A percentile compares a stretch with the other conserved stretches of the same genome.
Evolutionary conservation across 2,888 invertebrate genomes (phyloP).

Genomic region (Schrankia costaestrigalis): DNA sequence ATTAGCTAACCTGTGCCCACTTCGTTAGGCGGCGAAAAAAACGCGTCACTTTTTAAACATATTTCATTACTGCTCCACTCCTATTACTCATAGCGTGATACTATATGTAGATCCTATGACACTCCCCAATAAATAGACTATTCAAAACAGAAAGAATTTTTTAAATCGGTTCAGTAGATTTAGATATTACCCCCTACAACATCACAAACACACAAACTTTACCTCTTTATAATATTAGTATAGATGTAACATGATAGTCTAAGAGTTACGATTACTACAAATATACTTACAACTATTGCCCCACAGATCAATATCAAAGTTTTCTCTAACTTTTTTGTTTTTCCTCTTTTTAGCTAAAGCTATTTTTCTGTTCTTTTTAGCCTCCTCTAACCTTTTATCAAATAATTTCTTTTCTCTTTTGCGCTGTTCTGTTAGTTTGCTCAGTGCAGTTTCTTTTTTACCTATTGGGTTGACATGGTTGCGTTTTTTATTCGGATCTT

Average conservation of each 20-base stretch:
- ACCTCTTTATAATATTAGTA: too few species aligned
- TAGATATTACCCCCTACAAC: too few species aligned
- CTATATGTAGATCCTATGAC: too few species aligned
- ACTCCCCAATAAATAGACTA: too few species aligned
- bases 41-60: too few species aligned
- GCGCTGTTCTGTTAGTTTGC: constrained; percentile 69
- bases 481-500: constrained; percentile 84
- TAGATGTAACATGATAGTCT: not conserved
- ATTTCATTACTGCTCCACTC: too few species aligned
- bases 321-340: constrained; percentile 64
- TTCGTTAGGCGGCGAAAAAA: too few species aligned
- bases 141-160: too few species aligned
- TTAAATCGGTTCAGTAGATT: too few species aligned
- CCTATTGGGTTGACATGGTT: constrained; percentile 65
- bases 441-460: constrained; percentile 60
- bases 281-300: constrained; percentile 72
- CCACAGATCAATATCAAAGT: constrained; percentile 85
- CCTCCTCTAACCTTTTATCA: constrained; percentile 74
- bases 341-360: constrained; percentile 60
- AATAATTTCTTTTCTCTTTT: constrained; percentile 69
- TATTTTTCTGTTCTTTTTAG: constrained; percentile 67
- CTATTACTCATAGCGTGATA: too few species aligned
- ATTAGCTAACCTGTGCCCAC: too few species aligned
- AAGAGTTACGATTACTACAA: not conserved
- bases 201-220: too few species aligned